Evolutionary conservation across 2,113 vertebrate species (phyloP).

Genomic region (Apus apus): DNA sequence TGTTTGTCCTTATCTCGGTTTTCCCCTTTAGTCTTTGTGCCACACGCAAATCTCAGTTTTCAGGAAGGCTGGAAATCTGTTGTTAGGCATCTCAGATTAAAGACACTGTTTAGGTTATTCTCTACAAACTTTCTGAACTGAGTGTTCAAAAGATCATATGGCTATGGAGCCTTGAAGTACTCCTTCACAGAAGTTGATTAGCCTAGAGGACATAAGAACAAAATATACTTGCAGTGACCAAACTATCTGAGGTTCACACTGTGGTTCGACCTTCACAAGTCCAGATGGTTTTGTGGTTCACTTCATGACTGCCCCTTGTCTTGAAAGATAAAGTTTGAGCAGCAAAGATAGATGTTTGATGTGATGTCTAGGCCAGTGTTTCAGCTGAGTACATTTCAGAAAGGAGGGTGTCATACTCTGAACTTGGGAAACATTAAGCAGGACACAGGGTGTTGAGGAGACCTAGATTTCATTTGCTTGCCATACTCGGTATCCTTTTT

Average conservation of each 20-base stretch:
- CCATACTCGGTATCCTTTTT: not conserved
- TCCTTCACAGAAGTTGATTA: not conserved
- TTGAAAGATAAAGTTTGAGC: constrained; percentile 1
- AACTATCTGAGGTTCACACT: not conserved
- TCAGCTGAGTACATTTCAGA: not conserved
- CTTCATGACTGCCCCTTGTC: not conserved
- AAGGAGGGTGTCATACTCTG: not conserved
- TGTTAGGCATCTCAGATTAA: not conserved
- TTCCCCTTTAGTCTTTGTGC: not conserved
- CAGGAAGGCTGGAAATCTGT: not conserved
- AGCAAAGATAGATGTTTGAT: not conserved
- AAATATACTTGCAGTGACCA: not conserved
- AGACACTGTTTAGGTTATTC: not conserved
- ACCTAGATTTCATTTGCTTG: not conserved
- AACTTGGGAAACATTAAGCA: not conserved
- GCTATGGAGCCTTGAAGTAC: not conserved
- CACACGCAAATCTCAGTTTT: not conserved
- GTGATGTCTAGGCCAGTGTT: not conserved
- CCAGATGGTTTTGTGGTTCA: not conserved
- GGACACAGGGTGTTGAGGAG: not conserved
- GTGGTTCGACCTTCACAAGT: not conserved
- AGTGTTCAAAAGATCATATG: not conserved
- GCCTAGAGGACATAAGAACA: not conserved
- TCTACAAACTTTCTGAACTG: not conserved
- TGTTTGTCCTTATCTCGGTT: not conserved